Evolutionary conservation across 2,113 vertebrate genomes (phyloP), one percentile per base, ranked within the genome.

Genomic region (Platysteira castanea): DNA sequence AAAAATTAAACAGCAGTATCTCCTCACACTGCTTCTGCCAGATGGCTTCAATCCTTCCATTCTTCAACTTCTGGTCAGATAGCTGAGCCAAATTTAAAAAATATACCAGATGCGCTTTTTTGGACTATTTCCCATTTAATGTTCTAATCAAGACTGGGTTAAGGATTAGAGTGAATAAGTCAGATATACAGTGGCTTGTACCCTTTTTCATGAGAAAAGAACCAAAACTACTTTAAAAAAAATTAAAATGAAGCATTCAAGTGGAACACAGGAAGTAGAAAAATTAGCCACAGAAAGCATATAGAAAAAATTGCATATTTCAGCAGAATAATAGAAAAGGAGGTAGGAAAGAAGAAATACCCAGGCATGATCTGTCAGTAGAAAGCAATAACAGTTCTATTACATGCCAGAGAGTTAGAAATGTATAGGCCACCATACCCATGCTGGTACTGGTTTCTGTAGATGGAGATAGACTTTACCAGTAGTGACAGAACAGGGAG

Each of bases 41-140:
- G 75, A 94, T 83, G 88, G 37, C 59, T 88, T 94, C 46, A 94
- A 13, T 86, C 57, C 27, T 92, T 93, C 73, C 7, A 1, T n/a
- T n/a, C 71, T 87, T 92, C 85, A 93, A 86, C 88, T 94, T 82
- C 67, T 88, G 57, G 78, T 85, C 4, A 10, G 47, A 71, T 68
- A 61, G 28, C 7, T 61, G n/a, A 83, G 85, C 54, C 88, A 97
- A 95, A 92, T 80, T 47, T 76, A 35, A 90, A 94, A 95, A 95
- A 86, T 76, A 88, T 74, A 80, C 59, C 88, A 93, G 92, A 95
- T 83, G 75, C 49, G 42, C 26, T 76, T 80, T 83, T 92, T 91
- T 86, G 84, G 67, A 83, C 28, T 26, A 26, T 23, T 9, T 83
- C 90, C 67, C 31, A 49, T 60, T 92, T 77, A 79, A 54, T 68